Evolutionary conservation across 2,113 vertebrate genomes (phyloP), one percentile per base, ranked within the genome.

Genomic region (Capra hircus): DNA sequence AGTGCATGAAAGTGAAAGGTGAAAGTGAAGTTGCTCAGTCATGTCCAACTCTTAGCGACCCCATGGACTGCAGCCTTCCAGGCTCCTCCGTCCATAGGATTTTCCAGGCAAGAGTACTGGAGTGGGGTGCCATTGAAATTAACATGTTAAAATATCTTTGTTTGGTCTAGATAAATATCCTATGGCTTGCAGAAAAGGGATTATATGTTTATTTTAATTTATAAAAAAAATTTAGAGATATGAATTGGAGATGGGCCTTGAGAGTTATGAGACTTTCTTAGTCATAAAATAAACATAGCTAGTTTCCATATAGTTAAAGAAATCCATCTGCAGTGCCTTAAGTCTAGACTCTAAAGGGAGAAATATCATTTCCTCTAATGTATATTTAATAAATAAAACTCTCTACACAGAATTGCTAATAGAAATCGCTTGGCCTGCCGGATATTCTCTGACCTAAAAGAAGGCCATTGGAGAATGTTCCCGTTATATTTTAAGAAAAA

Each of bases 361-460:
- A 62, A 92, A 98, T 97, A 97, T 95, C 0, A 98, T 98, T 98
- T 98, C 95, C 97, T 96, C 97, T 93, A 95, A 97, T 98, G 96
- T 97, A 97, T 97, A 98, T 98, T 98, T 98, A 98, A 98, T 98
- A 98, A 97, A 97, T 55, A 97, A 97, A 98, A 97, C 64, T 88
- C 6, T 95, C 92, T 95, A 98, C 96, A 89, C 19, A 98, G 87
- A 98, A 97, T 97, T 97, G 59, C 48, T 98, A 97, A 97, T 97
- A 94, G 97, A 98, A 85, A 97, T 98, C 64, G 21, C 60, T 90
- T 97, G 89, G 50, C 64, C 60, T 96, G 77, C 62, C 50, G 74
- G 95, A 97, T 92, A 96, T 59, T 93, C 62, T 96, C 92, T 96
- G 64, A 94, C 90, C 59, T 86, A 88, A 96, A 92, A 83, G 52